Conservation (phyloP, 2,113 vertebrate genomes). For the Ammospiza nelsoni region DNA sequence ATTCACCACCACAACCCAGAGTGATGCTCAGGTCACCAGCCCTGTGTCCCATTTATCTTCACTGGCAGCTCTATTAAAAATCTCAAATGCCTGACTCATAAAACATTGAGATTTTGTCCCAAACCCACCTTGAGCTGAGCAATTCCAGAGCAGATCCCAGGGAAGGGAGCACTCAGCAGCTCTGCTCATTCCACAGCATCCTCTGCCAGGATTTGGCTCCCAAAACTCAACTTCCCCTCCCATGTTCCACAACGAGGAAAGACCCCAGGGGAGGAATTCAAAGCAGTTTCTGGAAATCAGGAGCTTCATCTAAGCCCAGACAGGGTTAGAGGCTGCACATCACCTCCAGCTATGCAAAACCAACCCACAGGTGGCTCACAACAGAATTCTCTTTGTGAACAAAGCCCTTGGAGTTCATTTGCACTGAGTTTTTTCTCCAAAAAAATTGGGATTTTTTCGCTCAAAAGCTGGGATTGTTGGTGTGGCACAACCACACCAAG, state of each 20-base stretch:
- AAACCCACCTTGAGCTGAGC: background rate
- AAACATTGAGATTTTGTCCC: background rate
- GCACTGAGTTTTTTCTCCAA: background rate
- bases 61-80: slow-evolving; percentile 18
- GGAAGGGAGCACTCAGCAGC: background rate
- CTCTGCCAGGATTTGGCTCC: background rate
- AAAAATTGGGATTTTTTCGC: background rate
- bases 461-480: background rate
- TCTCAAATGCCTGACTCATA: background rate
- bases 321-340: background rate
- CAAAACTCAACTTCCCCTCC: background rate
- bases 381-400: background rate
- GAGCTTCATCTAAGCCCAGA: background rate
- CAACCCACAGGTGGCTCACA: background rate
- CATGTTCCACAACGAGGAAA: background rate
- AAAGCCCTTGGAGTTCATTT: background rate
- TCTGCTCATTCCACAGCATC: accelerated
- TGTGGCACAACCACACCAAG: background rate
- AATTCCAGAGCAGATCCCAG: background rate
- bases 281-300: background rate
- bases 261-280: background rate
- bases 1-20: background rate
- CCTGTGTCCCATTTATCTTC: background rate
- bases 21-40: background rate
- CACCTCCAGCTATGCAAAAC: background rate